Percentiles rank a stretch among this genome's conserved stretches.
These are phyloP conservation scores for Zosterops pallidus DNA, from an alignment of 2,113 vertebrate species.

Conservation along the genomic window DNA sequence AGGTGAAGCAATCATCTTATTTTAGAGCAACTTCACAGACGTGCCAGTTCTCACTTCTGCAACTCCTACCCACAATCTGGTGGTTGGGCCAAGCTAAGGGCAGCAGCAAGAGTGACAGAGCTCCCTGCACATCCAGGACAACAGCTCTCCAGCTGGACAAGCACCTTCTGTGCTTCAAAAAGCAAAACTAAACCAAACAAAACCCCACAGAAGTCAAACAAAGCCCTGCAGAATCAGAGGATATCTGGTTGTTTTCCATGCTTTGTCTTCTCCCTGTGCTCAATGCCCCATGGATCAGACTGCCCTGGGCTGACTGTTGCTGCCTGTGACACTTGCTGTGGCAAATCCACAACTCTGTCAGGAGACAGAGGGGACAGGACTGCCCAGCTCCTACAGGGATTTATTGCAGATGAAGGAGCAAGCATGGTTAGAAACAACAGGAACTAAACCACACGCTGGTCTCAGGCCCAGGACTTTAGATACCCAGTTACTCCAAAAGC, in stretches of 20 bases:
- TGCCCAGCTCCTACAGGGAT: background rate
- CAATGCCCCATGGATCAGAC: rapidly evolving
- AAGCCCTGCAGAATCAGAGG: background rate
- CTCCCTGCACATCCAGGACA: background rate
- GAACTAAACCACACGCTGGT: background rate
- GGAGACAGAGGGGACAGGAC: background rate
- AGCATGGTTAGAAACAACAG: background rate
- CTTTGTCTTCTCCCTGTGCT: background rate
- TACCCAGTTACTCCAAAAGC: background rate
- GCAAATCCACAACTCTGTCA: background rate
- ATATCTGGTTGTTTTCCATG: background rate
- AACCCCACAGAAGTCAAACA: background rate
- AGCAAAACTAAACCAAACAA: background rate
- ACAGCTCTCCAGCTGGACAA: background rate
- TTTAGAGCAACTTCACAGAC: background rate
- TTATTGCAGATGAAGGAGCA: background rate
- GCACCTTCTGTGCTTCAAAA: background rate
- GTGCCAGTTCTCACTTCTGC: background rate
- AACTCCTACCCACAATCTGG: constrained; percentile 8
- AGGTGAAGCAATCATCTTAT: background rate
- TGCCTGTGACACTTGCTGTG: background rate
- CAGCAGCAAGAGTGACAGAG: background rate
- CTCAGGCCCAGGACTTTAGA: background rate
- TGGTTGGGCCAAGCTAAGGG: background rate
- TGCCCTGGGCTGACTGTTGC: background rate